Evolutionary conservation across 2,888 invertebrate species (phyloP), one percentile per base, ranked within the genome.

Genomic region (Aquatica leii): DNA sequence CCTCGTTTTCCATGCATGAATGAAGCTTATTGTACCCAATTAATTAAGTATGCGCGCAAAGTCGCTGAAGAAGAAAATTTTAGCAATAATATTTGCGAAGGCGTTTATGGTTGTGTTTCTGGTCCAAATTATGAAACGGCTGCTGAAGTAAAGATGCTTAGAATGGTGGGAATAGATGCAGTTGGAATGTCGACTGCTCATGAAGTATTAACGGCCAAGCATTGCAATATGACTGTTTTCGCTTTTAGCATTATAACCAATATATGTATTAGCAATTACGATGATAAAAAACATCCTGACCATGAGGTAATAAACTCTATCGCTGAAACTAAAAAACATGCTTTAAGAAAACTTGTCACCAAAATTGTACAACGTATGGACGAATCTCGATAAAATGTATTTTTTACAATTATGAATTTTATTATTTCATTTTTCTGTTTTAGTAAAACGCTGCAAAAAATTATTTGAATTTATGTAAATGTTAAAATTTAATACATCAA

Each of bases 91-190:
- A 82, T 95, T 0, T 90, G 89, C 62, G 93, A 95, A 76, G 99
- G 98, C 0, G 94, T 98, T 6, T 99, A 98, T 83, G 91, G 94
- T 0, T 95, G 97, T 81, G 85, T 96, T 12, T 95, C 95, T 1
- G 98, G 98, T 0, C 98, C 98, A 0, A 94, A 93, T 80, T 99
- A 91, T 78, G 98, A 99, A 82, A 97, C 98, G 0, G 94, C 97
- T 0, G 95, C 98, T 0, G 98, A 99, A 82, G 84, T 96, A 57
- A 88, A 85, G 71, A 91, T 95, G 86, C 83, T 98, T 59, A 87
- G 89, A 73, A 87, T 90, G 82, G 83, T 95, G 43, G 94, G 94
- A 12, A 91, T 93, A 11, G 94, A 95, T 76, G 92, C 94, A 3
- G 94, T 95, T 1, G 95, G 94, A 81, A 87, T 90, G 93, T 90